phyloP scores from a whole-genome alignment of 1,140 invertebrate genomes.

The Diabrotica undecimpunctata region DNA sequence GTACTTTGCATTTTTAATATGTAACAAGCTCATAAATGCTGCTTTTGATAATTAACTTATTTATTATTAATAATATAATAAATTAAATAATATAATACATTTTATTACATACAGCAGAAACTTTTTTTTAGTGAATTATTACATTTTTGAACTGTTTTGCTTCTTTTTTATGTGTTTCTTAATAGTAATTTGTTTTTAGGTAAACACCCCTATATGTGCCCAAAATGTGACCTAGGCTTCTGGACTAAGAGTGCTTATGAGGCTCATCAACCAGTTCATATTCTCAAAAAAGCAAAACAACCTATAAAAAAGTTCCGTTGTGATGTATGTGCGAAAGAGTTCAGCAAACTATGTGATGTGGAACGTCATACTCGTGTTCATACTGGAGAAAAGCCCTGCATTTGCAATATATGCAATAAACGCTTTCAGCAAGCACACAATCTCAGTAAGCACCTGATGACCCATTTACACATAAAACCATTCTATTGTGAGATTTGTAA shows the following conservation, averaged over 20 bases:
- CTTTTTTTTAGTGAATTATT: too few species aligned
- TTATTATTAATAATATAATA: too few species aligned
- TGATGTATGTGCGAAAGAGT: conserved; percentile 36
- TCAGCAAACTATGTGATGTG: conserved; percentile 41
- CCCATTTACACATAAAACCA: conserved; percentile 76
- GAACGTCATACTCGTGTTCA: conserved; percentile 48
- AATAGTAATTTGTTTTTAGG: conserved; percentile 27
- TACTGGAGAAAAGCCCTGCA: conserved; percentile 62
- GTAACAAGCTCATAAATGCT: too few species aligned
- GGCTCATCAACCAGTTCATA: conserved; percentile 33
- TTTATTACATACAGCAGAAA: too few species aligned
- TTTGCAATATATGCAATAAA: conserved; percentile 70
- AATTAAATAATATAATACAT: too few species aligned
- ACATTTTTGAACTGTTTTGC: too few species aligned
- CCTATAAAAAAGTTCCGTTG: conserved; percentile 32
- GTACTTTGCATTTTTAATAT: too few species aligned
- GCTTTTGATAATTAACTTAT: too few species aligned
- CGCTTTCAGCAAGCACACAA: conserved; percentile 83
- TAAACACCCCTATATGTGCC: conserved; percentile 37
- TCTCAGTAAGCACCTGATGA: conserved; percentile 77
- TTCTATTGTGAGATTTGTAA: conserved; percentile 70
- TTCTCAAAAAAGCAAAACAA: conserved; percentile 29
- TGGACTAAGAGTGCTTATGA: conserved; percentile 29
- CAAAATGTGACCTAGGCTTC: conserved; percentile 37
- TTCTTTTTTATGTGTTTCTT: too few species aligned